phyloP scores from a whole-genome alignment of 1,140 invertebrate genomes.

The Pseudomyrmex pallidus region DNA sequence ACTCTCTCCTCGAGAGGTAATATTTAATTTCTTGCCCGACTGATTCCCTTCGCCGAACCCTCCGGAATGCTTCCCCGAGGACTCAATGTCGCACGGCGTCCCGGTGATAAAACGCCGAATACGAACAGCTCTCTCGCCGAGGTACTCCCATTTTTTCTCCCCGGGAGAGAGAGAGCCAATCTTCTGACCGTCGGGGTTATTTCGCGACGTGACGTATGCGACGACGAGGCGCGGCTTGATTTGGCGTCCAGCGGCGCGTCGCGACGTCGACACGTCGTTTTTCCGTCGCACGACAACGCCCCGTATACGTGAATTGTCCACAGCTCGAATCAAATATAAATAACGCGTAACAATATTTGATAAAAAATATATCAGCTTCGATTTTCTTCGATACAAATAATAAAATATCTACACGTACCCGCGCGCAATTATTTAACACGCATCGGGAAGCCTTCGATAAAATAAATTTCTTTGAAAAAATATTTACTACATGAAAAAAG shows the following conservation, averaged over 20 bases:
- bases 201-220: constrained; percentile 50
- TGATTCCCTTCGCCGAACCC: constrained; percentile 71
- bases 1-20: constrained; percentile 71
- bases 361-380: neutral
- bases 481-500: too few relatives aligned
- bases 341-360: neutral
- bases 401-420: too few relatives aligned
- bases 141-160: constrained; percentile 33
- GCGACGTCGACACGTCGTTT: constrained; percentile 49
- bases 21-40: constrained; percentile 81
- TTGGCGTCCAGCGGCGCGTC: constrained; percentile 46
- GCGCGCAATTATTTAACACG: too few relatives aligned
- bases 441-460: too few relatives aligned
- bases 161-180: constrained; percentile 49
- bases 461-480: too few relatives aligned
- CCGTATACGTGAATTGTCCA: neutral
- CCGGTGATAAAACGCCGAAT: constrained; percentile 70
- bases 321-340: neutral
- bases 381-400: neutral
- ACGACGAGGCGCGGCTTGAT: constrained; percentile 46
- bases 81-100: constrained; percentile 35
- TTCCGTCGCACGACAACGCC: constrained; percentile 5
- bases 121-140: constrained; percentile 24
- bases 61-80: constrained; percentile 62
- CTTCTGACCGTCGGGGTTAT: constrained; percentile 64